Conservation (phyloP, 2,888 invertebrate genomes). For the Tanytarsus gracilentus region DNA sequence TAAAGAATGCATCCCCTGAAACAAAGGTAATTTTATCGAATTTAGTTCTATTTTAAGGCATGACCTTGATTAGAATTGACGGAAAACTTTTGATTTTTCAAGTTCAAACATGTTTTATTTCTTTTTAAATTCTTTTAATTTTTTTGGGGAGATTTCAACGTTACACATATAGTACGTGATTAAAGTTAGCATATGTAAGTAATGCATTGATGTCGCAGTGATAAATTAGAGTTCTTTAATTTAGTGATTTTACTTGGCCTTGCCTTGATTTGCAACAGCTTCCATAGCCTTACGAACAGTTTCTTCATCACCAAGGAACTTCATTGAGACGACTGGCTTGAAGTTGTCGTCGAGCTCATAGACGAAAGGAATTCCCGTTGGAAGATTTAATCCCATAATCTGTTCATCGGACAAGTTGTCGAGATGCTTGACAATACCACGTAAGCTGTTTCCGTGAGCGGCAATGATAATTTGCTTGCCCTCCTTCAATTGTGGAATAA, state of each 20-base stretch:
- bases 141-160: too few species aligned
- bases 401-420: slow-evolving; percentile 63
- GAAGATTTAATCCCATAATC: slow-evolving; percentile 67
- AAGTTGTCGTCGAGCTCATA: slow-evolving; percentile 64
- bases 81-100: too few species aligned
- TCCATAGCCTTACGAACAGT: slow-evolving; percentile 67
- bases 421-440: slow-evolving; percentile 78
- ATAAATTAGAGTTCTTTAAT: too few species aligned
- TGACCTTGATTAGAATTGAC: too few species aligned
- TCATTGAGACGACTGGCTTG: slow-evolving; percentile 59
- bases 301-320: slow-evolving; percentile 70
- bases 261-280: slow-evolving; percentile 69
- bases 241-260: slow-evolving; percentile 61
- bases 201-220: too few species aligned
- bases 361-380: slow-evolving; percentile 72
- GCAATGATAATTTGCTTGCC: slow-evolving; percentile 73
- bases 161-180: too few species aligned
- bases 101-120: too few species aligned
- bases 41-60: too few species aligned
- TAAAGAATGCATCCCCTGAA: too few species aligned
- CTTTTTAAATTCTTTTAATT: too few species aligned
- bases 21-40: too few species aligned
- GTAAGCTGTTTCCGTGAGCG: slow-evolving; percentile 77
- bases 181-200: too few species aligned
- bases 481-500: slow-evolving; percentile 68